Evolutionary conservation across 2,113 vertebrate species (phyloP), one percentile per base, ranked within the genome.

Genomic region (Sterrhoptilus dennistouni): DNA sequence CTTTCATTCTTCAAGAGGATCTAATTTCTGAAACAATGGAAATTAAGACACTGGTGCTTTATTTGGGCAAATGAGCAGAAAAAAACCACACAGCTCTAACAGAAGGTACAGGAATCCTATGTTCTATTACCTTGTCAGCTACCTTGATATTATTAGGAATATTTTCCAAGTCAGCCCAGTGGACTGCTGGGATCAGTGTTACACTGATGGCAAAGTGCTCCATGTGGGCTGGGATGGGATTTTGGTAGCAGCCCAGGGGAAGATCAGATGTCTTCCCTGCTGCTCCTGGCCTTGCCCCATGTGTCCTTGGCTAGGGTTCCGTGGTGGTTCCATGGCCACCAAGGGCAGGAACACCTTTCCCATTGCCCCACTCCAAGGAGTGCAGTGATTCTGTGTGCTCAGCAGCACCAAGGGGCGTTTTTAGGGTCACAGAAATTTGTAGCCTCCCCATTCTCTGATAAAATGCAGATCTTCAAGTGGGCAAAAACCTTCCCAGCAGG

Each of bases 31-130:
- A 93, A 97, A 94, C 93, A 93, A 94, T 6, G 63, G 96, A 98
- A 98, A 97, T 97, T 97, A 97, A 97, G 96, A 87, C 75, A 90
- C 79, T 77, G 89, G 87, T 85, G 95, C 86, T 96, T 85, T 96
- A 94, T 94, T 96, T 96, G 89, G 95, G 94, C 59, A 96, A 97
- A 97, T 89, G 72, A 95, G 90, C 82, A 96, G 80, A 91, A 95
- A 94, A 94, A 96, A 83, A 5, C 49, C 72, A 61, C 60, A 72
- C 40, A 53, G 31, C 92, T 95, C 69, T 95, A 95, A 91, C 70
- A 94, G 97, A 90, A 87, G 82, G 71, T 94, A 35, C 56, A 75
- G 42, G 24, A 89, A 81, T 81, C 63, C 47, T 44, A 47, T 57
- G 57, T 95, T 84, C 59, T 91, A 50, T 93, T 86, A 85, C 66